These are phyloP conservation scores for Cephus sareptanus DNA, from an alignment of 2,888 invertebrate genomes.

Conservation along the genomic window DNA sequence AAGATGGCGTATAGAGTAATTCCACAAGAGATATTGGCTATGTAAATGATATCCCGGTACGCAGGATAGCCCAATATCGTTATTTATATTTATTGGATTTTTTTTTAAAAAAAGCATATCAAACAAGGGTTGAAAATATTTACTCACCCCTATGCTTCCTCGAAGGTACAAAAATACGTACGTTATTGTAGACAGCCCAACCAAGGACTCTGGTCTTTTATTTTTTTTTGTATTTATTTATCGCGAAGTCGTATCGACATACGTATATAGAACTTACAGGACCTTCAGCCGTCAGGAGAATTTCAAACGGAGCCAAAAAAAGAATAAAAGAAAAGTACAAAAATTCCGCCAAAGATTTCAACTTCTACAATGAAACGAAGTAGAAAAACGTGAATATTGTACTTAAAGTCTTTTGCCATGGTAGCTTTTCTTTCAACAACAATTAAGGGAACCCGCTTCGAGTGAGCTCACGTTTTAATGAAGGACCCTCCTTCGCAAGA, in stretches of 20 bases:
- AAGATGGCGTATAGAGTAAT: neutral
- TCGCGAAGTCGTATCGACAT: neutral
- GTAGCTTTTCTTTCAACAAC: conserved; percentile 3
- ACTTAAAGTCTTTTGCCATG: neutral
- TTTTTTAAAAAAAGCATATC: neutral
- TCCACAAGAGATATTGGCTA: neutral
- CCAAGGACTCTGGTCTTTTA: neutral
- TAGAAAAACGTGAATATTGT: neutral
- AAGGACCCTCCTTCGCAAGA: conserved; percentile 20
- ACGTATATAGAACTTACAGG: neutral
- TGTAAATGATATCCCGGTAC: no score
- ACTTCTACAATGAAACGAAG: neutral
- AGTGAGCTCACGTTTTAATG: conserved; percentile 31
- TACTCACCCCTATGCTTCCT: neutral
- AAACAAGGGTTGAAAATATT: neutral
- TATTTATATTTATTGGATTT: neutral
- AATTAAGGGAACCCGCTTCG: conserved; percentile 17
- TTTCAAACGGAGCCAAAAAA: neutral
- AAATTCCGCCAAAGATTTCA: neutral
- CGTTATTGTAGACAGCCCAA: neutral
- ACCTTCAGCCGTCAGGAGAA: neutral
- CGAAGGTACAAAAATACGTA: neutral
- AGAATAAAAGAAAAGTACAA: neutral
- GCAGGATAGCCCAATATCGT: no score
- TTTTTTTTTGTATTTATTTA: neutral